A percentile compares a stretch with the other conserved stretches of the same genome.
Evolutionary conservation across 2,888 invertebrate species (phyloP).

Genomic region (Opisthograptis luteolata): DNA sequence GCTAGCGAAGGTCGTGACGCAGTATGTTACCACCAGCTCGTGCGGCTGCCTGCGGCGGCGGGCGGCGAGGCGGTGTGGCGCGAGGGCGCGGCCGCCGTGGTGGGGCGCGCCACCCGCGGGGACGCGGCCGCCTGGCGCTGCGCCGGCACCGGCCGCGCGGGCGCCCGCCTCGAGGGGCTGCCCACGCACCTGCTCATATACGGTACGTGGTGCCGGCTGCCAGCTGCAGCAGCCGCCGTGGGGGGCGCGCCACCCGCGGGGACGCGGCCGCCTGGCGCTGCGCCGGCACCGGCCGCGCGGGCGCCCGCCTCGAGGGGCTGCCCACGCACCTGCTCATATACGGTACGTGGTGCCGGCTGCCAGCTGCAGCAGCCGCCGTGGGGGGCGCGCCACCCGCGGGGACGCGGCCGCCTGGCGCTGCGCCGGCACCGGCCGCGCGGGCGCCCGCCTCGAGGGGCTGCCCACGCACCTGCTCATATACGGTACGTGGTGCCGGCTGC

Average conservation of each 20-base stretch:
- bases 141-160: constrained; percentile 85
- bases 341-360: constrained; percentile 42
- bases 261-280: constrained; percentile 75
- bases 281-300: constrained; percentile 85
- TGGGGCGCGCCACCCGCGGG: constrained; percentile 76
- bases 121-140: constrained; percentile 90
- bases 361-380: background rate
- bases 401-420: constrained; percentile 75
- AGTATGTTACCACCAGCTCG: no score
- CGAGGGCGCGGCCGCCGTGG: constrained; percentile 55
- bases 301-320: constrained; percentile 84
- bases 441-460: constrained; percentile 84
- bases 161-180: constrained; percentile 84
- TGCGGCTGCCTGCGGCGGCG: constrained; percentile 33
- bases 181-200: constrained; percentile 68
- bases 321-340: constrained; percentile 68
- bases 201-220: constrained; percentile 42
- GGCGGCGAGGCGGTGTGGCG: constrained; percentile 57
- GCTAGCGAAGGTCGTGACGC: no score
- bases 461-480: constrained; percentile 68
- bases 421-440: constrained; percentile 85
- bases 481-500: constrained; percentile 42
- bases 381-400: no score
- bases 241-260: no score
- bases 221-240: background rate